A percentile compares a stretch with the other conserved stretches of the same genome.
phyloP scores from a whole-genome alignment of 2,113 vertebrate species.

The Proteles cristata region DNA sequence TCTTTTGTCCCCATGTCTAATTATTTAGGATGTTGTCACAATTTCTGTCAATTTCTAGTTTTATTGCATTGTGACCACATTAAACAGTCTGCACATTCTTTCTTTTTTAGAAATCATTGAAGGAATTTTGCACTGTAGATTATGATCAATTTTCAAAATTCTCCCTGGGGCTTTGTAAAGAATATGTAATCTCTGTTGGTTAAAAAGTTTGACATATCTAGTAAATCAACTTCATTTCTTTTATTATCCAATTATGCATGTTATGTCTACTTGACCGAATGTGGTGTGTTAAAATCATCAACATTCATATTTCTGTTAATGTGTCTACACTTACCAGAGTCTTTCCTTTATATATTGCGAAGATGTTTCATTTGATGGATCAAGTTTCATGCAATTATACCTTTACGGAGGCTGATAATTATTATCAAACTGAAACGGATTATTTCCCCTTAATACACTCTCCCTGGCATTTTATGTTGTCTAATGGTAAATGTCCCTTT shows the following conservation, averaged over 20 bases:
- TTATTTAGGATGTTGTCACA: background rate
- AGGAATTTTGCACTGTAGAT: conserved; percentile 49
- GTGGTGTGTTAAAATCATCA: conserved; percentile 67
- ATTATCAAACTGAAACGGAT: conserved; percentile 36
- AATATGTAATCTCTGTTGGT: conserved; percentile 58
- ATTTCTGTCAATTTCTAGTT: conserved; percentile 26
- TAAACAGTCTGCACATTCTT: background rate
- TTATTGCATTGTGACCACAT: background rate
- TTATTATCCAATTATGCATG: conserved; percentile 73
- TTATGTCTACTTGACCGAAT: conserved; percentile 73
- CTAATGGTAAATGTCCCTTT: background rate
- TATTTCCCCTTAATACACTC: conserved; percentile 21
- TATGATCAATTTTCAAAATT: conserved; percentile 60
- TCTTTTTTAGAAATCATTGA: conserved; percentile 42
- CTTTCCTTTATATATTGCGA: conserved; percentile 15
- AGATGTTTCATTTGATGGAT: conserved; percentile 26
- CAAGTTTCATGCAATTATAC: conserved; percentile 25
- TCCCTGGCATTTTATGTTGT: background rate
- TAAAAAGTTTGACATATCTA: conserved; percentile 64
- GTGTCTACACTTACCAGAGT: background rate
- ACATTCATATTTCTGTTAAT: conserved; percentile 44
- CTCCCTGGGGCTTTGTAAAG: conserved; percentile 50
- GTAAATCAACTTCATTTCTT: conserved; percentile 72
- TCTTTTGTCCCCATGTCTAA: background rate
- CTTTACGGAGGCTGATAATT: conserved; percentile 21